Percentiles rank a stretch among this genome's conserved stretches.
These are phyloP conservation scores for Theonella swinhoei DNA, from an alignment of 37 sponge, comb jelly and placozoan genomes.

Conservation along the genomic window DNA sequence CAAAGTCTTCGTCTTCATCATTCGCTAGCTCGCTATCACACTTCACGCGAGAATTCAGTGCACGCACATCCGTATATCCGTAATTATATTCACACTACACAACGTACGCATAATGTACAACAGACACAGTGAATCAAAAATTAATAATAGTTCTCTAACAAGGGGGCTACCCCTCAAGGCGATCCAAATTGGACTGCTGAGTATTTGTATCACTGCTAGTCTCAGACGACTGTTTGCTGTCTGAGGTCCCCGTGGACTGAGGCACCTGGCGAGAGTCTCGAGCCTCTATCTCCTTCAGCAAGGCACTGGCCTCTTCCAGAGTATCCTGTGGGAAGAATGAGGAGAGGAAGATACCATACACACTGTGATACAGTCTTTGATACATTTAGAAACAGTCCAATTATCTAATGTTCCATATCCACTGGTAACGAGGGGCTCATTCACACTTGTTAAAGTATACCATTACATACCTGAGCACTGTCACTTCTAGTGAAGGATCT, in stretches of 20 bases:
- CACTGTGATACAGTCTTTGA: no score
- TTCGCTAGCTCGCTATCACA: neutral
- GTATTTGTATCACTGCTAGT: neutral
- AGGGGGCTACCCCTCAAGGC: neutral
- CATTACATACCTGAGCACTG: conserved; percentile 85
- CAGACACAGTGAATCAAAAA: no score
- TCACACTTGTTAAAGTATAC: neutral
- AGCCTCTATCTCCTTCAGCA: conserved; percentile 77
- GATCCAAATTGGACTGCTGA: conserved; percentile 21
- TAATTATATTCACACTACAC: no score
- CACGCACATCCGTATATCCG: no score
- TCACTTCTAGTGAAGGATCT: conserved; percentile 86
- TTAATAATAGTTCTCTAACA: no score
- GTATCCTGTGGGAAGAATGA: conserved; percentile 54
- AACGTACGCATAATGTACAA: no score
- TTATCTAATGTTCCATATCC: no score
- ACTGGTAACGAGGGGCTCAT: no score
- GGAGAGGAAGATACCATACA: no score
- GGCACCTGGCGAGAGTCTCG: conserved; percentile 40
- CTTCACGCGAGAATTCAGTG: neutral
- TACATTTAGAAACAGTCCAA: no score
- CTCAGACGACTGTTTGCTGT: neutral
- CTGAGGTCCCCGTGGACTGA: conserved; percentile 8
- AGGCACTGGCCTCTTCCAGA: conserved; percentile 79
- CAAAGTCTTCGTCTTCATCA: neutral